Evolutionary conservation across 1,140 invertebrate genomes (phyloP).

Genomic region (Lucilia cuprina): DNA sequence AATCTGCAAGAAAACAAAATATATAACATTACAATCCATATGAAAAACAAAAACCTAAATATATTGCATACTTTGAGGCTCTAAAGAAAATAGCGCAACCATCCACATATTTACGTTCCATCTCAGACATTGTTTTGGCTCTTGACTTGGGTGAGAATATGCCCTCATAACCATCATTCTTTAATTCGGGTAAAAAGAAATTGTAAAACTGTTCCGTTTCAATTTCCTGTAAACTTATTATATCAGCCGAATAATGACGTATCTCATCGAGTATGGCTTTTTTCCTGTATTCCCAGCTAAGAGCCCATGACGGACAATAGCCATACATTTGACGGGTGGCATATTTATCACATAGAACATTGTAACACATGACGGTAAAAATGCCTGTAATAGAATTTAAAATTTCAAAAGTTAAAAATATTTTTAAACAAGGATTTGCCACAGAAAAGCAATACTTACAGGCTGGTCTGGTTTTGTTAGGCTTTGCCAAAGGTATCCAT

Average conservation of each 20-base stretch:
- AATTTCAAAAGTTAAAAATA: background rate
- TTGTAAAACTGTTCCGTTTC: conserved; percentile 99
- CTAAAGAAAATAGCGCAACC: conserved; percentile 99
- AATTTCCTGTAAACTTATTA: conserved; percentile 97
- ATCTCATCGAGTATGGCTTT: conserved; percentile 98
- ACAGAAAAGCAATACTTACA: conserved; percentile 71
- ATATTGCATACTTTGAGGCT: conserved; percentile 83
- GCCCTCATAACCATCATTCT: conserved; percentile 93
- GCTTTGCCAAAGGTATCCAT: conserved; percentile 90
- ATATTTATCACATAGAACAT: conserved; percentile 98
- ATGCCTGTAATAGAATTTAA: conserved; percentile 71
- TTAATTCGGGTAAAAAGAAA: conserved; percentile 94
- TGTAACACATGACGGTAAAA: conserved; percentile 99
- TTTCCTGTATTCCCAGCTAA: conserved; percentile 98
- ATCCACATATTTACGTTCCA: conserved; percentile 96
- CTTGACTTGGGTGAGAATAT: conserved; percentile 98
- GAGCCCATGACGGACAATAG: conserved; percentile 96
- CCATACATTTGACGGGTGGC: conserved; percentile 97
- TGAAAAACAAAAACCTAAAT: conserved; percentile 10
- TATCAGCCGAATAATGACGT: conserved; percentile 94
- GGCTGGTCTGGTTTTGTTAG: conserved; percentile 83
- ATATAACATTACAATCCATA: background rate
- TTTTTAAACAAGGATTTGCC: too few relatives aligned
- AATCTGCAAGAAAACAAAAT: conserved; percentile 74
- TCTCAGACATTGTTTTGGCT: conserved; percentile 97